Base-by-base conservation (phyloP, 2,888 invertebrate genomes). In the Perdita meconis region DNA sequence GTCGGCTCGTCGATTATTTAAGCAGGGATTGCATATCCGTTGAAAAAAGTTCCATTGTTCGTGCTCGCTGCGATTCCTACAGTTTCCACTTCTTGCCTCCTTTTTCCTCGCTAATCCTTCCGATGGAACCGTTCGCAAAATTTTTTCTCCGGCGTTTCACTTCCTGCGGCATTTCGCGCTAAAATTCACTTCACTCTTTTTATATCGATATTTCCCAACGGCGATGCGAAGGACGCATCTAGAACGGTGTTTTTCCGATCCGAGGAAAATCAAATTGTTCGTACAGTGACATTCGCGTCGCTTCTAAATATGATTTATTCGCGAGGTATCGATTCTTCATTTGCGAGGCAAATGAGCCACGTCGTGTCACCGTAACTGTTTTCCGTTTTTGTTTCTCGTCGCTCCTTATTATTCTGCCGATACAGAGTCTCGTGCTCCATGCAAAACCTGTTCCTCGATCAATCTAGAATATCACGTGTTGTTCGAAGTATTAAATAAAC, bases 241-340 rank as follows among this genome's bases (percentile, higher is more conserved):
- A 0, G 24, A 22, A 19, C 19, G 19, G 8, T 24, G 3, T n/a
- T 36, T 34, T 22, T 1, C 8, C 34, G 26, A 19, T 26, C 12
- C 13, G 12, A 2, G n/a, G 0, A 24, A 12, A 57, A 61, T 66
- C 22, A 36, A 56, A 57, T 63, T 44, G 50, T n/a, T 26, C 68
- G 53, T 55, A 30, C 53, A 1, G 26, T 36, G 56, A 71, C 42
- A 66, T 42, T 8, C 26, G 19, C 24, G 12, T 8, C 22, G 38
- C 51, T 47, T 1, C n/a, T 13, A 51, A 65, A 63, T 60, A 65
- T 55, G 78, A 81, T 74, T 78, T 69, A 81, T 71, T 64, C 70
- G 44, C 38, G 61, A 51, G 68, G 56, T 68, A 80, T 83, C 65
- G 81, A 78, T 74, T 69, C 73, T 70, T 78, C 60, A 60, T 83